A percentile compares a stretch with the other conserved stretches of the same genome.
phyloP scores from a whole-genome alignment of 92 coral and sea anemone species.

The Epizoanthus ramosus region DNA sequence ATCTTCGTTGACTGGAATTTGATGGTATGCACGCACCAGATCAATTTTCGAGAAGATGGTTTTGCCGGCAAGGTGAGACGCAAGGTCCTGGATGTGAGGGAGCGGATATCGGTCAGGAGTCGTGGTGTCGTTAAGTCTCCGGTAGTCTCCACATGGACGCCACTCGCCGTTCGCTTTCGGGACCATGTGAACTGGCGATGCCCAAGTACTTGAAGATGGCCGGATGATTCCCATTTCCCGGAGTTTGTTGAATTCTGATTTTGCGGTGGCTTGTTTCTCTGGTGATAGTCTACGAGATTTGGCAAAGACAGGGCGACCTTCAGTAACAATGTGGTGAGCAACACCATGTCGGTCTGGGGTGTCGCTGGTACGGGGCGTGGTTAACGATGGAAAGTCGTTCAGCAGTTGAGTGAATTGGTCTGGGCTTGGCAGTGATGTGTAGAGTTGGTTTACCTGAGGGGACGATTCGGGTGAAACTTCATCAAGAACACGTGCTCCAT shows the following conservation, averaged over 20 bases:
- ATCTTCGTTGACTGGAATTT: conserved; percentile 43
- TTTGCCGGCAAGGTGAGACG: conserved; percentile 47
- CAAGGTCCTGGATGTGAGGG: conserved; percentile 55
- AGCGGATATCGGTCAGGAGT: conserved; percentile 54
- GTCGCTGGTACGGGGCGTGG: conserved; percentile 44
- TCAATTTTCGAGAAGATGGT: conserved; percentile 47
- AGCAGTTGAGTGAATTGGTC: too few species aligned
- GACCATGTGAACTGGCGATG: conserved; percentile 60
- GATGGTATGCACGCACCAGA: conserved; percentile 58
- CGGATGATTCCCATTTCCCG: conserved; percentile 49
- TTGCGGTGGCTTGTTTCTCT: conserved; percentile 40
- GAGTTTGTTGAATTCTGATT: conserved; percentile 51
- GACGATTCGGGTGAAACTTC: conserved; percentile 18
- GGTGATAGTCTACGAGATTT: conserved; percentile 34
- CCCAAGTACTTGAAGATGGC: conserved; percentile 62
- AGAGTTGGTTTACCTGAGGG: conserved; percentile 11
- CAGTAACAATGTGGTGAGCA: conserved; percentile 10
- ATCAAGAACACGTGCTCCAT: conserved; percentile 33
- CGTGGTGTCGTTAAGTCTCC: conserved; percentile 50
- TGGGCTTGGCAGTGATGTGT: too few species aligned
- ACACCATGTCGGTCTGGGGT: conserved; percentile 22
- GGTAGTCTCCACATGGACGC: conserved; percentile 61
- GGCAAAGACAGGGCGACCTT: conserved; percentile 42
- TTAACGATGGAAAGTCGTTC: conserved; percentile 26
- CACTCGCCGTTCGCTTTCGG: conserved; percentile 49